Evolutionary conservation across 1,140 invertebrate species (phyloP), one percentile per base, ranked within the genome.

Genomic region (Achatina immaculata): DNA sequence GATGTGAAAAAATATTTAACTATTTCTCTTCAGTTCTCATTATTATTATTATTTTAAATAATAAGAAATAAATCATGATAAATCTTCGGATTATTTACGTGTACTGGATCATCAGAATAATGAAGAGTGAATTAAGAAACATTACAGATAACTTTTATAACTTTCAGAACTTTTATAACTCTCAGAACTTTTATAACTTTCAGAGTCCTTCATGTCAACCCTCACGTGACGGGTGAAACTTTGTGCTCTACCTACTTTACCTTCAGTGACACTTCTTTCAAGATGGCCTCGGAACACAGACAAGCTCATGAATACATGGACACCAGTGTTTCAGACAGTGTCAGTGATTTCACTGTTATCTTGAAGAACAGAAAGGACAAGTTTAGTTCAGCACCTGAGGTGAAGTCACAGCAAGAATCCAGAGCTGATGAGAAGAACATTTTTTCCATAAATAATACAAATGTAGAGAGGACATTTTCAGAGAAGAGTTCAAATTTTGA

Each of bases 271-370:
- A 85, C 80, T 69, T 84, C 85, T 4, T 87, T 87, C 68, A 85
- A 84, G 55, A 75, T 87, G 68, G 88, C 88, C 28, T 85, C 86
- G 3, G 88, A 90, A 38, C 82, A 87, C 78, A 82, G 89, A 28
- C 86, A 86, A 74, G 80, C 85, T 16, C 89, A 90, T 80, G 89
- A 90, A 78, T 89, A 89, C 81, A 88, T 88, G 45, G 86, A 89
- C 28, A 73, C 34, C 9, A 65, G 36, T 65, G 28, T n/a, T 21
- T 38, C 72, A 36, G 19, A 40, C 16, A 66, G 51, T 28, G 14
- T 31, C 51, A 78, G 42, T 34, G 21, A 78, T 24, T 42, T 68
- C 62, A 16, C 42, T 48, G 42, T 36, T 4, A 21, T 43, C 40
- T 19, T 58, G 4, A 24, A 21, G 55, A 24, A 58, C n/a, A 24